Evolutionary conservation across 2,797 vertebrate species (phyloP).

Genomic region (Aotus griseimembra): DNA sequence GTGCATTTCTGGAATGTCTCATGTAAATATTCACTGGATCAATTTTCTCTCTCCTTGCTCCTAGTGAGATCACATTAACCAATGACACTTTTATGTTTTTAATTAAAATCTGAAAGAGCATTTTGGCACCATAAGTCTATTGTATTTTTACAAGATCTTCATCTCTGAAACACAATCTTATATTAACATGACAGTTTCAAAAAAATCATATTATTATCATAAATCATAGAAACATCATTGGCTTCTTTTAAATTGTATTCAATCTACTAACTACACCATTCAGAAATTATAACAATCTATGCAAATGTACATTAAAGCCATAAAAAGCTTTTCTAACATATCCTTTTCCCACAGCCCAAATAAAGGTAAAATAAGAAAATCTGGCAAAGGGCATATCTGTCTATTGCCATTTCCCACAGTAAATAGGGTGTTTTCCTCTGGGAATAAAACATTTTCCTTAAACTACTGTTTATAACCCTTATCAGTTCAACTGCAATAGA

Average conservation of each 20-base stretch:
- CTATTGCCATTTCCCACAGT: constrained; percentile 91
- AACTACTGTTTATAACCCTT: constrained; percentile 90
- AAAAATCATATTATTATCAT: constrained; percentile 80
- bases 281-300: constrained; percentile 77
- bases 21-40: constrained; percentile 18
- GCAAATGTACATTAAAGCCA: constrained; percentile 79
- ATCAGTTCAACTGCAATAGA: constrained; percentile 92
- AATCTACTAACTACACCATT: constrained; percentile 71
- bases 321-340: constrained; percentile 78
- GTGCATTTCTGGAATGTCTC: neutral
- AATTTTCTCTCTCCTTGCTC: constrained; percentile 39
- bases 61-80: constrained; percentile 33
- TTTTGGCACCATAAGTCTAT: neutral
- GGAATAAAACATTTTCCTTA: constrained; percentile 95
- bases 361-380: constrained; percentile 86
- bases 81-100: constrained; percentile 58
- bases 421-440: constrained; percentile 89
- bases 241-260: constrained; percentile 53
- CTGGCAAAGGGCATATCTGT: constrained; percentile 79
- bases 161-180: constrained; percentile 59
- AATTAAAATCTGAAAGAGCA: constrained; percentile 67
- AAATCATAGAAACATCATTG: constrained; percentile 71
- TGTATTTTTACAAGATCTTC: constrained; percentile 55
- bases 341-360: constrained; percentile 89
- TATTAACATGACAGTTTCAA: constrained; percentile 53